Conservation (phyloP, 2,888 invertebrate genomes). For the Drosophila paramelanica region DNA sequence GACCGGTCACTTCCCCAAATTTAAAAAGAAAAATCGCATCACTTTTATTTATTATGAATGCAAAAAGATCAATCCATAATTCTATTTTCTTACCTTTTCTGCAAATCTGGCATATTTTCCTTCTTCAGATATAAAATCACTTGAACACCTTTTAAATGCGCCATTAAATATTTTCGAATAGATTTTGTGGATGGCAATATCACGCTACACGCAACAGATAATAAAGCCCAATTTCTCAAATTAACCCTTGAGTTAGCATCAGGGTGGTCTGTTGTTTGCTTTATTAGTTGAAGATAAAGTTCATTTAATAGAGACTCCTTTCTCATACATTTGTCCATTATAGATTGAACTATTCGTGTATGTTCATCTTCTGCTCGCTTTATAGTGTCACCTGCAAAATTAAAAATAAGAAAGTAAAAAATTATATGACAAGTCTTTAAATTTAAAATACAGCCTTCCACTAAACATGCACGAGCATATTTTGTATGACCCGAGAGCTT, state of each 20-base stretch:
- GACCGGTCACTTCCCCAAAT: too few relatives aligned
- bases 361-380: slow-evolving; percentile 93
- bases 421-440: too few relatives aligned
- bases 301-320: slow-evolving; percentile 95
- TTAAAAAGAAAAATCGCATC: too few relatives aligned
- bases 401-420: neutral
- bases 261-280: slow-evolving; percentile 96
- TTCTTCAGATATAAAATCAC: slow-evolving; percentile 95
- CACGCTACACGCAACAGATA: slow-evolving; percentile 92
- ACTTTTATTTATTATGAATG: too few relatives aligned
- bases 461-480: too few relatives aligned
- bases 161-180: slow-evolving; percentile 93
- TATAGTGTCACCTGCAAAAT: slow-evolving; percentile 86
- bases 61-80: neutral
- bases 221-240: slow-evolving; percentile 95
- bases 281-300: slow-evolving; percentile 95
- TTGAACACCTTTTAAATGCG: slow-evolving; percentile 94
- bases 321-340: slow-evolving; percentile 95
- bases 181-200: slow-evolving; percentile 94
- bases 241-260: slow-evolving; percentile 95
- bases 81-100: slow-evolving; percentile 88
- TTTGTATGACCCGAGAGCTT: too few relatives aligned
- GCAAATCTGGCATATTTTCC: slow-evolving; percentile 97
- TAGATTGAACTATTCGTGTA: slow-evolving; percentile 93
- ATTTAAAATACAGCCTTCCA: too few relatives aligned